Evolutionary conservation across 2,888 invertebrate species (phyloP), one percentile per base, ranked within the genome.

Genomic region (Desoria tigrina): DNA sequence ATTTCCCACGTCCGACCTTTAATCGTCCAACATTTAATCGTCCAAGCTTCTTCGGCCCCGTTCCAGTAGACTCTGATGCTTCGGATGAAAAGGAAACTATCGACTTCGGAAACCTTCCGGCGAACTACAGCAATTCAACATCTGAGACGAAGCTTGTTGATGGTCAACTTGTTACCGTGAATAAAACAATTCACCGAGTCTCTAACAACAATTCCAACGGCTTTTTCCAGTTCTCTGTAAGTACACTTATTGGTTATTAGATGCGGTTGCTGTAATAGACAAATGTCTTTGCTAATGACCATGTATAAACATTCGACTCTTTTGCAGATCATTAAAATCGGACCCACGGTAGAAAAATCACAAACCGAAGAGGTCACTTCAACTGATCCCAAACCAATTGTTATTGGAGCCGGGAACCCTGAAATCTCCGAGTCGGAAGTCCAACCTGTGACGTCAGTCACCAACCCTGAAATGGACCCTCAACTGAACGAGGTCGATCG

Each of bases 81-180:
- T 18, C 42, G 0, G 63, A 63, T 24, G 62, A 63, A 32, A 64
- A 61, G 2, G 64, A 68, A 11, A 6, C 4, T 7, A 24, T 69
- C 11, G 66, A 73, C 28, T 64, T 73, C 49, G 71, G 64, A 27
- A 71, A 70, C 4, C 61, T 75, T 28, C 75, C 75, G 23, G 64
- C 69, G 14, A 74, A 74, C 39, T 74, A 75, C 68, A 64, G 64
- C 24, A 75, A 75, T 55, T 69, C 72, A 1, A 75, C 75, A 14
- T 74, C 74, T 24, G 75, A 75, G 59, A 75, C 73, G 0, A 75
- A 75, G 54, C 56, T 74, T 24, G 66, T 75, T 53, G 75, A 75
- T 60, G 75, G 75, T 7, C 68, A 75, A 58, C 62, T 74, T 26
- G 72, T 75, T 21, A 60, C 70, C 42, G 72, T 75, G 9, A 75